Conservation (phyloP, 2,888 invertebrate species). For the Rhimphoctona megacephalus region DNA sequence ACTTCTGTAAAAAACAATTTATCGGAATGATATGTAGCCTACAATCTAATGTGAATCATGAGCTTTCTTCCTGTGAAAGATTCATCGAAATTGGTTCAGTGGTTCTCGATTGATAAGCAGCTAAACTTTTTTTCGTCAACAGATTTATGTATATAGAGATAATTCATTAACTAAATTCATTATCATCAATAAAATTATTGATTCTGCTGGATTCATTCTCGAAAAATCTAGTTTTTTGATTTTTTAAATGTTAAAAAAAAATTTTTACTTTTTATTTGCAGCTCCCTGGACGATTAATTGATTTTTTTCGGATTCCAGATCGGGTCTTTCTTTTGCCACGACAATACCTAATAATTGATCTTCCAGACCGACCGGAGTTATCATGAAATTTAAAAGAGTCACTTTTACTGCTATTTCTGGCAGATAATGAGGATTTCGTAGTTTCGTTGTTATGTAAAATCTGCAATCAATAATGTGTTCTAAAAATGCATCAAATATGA, state of each 20-base stretch:
- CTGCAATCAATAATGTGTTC: constrained; percentile 84
- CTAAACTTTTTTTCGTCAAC: too few species aligned
- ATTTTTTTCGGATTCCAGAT: constrained; percentile 96
- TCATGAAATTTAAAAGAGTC: constrained; percentile 97
- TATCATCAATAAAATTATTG: background rate
- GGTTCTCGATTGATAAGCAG: too few species aligned
- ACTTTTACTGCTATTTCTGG: constrained; percentile 97
- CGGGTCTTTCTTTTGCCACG: constrained; percentile 96
- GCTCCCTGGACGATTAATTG: constrained; percentile 95
- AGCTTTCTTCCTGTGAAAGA: too few species aligned
- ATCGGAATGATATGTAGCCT: too few species aligned
- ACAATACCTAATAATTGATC: constrained; percentile 96
- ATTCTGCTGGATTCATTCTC: background rate
- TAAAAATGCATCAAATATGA: background rate
- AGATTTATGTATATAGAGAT: too few species aligned
- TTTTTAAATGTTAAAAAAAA: too few species aligned
- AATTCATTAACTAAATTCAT: too few species aligned
- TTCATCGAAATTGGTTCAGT: too few species aligned
- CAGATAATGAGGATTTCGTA: constrained; percentile 96
- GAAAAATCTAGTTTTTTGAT: too few species aligned
- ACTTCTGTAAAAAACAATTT: too few species aligned
- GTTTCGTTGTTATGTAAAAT: constrained; percentile 96
- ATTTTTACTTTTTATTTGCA: constrained; percentile 89
- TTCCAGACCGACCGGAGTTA: constrained; percentile 94
- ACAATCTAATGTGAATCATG: too few species aligned